Percentiles rank a stretch among this genome's conserved stretches.
Conservation (phyloP, 2,888 invertebrate genomes). For the Drosophila subquinaria region DNA sequence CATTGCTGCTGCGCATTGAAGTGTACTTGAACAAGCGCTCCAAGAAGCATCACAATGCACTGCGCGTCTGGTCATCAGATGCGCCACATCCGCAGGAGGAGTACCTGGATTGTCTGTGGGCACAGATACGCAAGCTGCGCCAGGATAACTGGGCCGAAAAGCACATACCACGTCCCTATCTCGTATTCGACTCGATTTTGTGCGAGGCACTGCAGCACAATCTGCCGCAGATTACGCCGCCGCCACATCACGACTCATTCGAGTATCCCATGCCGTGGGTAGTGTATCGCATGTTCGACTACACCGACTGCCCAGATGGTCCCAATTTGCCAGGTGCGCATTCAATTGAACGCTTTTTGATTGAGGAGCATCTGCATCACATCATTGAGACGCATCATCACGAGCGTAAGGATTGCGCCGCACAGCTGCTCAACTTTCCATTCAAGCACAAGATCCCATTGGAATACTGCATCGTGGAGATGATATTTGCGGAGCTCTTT, state of each 20-base stretch:
- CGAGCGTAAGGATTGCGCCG: constrained; percentile 98
- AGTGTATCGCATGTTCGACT: constrained; percentile 98
- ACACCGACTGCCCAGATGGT: constrained; percentile 98
- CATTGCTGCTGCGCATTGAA: constrained; percentile 95
- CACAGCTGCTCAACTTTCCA: constrained; percentile 95
- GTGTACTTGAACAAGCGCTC: constrained; percentile 96
- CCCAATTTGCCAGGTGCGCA: constrained; percentile 97
- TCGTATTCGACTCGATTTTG: constrained; percentile 97
- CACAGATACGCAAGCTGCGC: constrained; percentile 95
- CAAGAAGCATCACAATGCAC: constrained; percentile 96
- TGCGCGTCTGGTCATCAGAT: constrained; percentile 97
- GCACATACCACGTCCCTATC: constrained; percentile 97
- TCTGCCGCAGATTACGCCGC: constrained; percentile 95
- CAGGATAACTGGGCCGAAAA: constrained; percentile 99
- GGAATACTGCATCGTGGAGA: constrained; percentile 99
- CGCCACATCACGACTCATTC: constrained; percentile 95
- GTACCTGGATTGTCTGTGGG: constrained; percentile 98
- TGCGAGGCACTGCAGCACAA: constrained; percentile 99
- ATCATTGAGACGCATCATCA: constrained; percentile 94
- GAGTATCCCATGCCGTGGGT: constrained; percentile 97
- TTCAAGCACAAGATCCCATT: constrained; percentile 97
- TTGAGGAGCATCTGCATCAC: constrained; percentile 98
- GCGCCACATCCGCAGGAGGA: constrained; percentile 98
- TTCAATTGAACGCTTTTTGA: constrained; percentile 98
- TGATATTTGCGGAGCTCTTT: constrained; percentile 97